Percentiles rank a stretch among this genome's conserved stretches.
These are phyloP conservation scores for Zeus faber DNA, from an alignment of 2,113 vertebrate species.

Conservation along the genomic window DNA sequence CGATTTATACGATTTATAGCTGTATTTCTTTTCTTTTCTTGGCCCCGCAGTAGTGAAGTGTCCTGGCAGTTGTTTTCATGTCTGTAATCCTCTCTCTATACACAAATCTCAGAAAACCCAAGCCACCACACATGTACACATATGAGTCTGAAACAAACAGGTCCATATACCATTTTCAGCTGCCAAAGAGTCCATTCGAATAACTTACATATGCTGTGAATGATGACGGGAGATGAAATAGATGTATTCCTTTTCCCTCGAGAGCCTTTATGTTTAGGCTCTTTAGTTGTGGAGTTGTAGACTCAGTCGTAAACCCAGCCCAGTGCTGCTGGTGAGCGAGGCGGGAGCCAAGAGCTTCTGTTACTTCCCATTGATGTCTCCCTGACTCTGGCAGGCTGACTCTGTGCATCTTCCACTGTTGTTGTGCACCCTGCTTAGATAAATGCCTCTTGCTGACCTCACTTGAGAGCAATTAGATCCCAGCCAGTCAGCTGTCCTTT, in stretches of 20 bases:
- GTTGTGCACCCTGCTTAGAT: slow-evolving; percentile 85
- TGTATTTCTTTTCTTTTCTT: not conserved
- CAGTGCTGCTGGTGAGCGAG: slow-evolving; percentile 77
- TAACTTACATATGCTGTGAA: slow-evolving; percentile 79
- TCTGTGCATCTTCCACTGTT: slow-evolving; percentile 81
- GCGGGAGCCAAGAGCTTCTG: slow-evolving; percentile 79
- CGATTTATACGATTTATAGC: not conserved
- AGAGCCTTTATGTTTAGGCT: slow-evolving; percentile 73
- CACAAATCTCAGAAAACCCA: not conserved
- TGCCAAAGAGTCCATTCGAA: slow-evolving; percentile 13
- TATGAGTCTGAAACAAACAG: slow-evolving; percentile 9
- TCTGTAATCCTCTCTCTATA: not conserved
- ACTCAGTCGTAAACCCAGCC: slow-evolving; percentile 33
- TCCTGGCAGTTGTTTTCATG: not conserved
- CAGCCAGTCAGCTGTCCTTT: slow-evolving; percentile 96
- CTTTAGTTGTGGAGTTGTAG: slow-evolving; percentile 29
- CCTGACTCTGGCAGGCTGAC: slow-evolving; percentile 73
- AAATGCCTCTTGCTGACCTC: slow-evolving; percentile 98
- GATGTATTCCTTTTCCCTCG: slow-evolving; percentile 77
- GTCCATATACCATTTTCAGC: not conserved
- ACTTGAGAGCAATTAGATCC: slow-evolving; percentile 97
- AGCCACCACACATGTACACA: not conserved
- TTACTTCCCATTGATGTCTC: slow-evolving; percentile 87
- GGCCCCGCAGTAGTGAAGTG: not conserved
- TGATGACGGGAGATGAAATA: slow-evolving; percentile 76